Percentiles rank a stretch among this genome's conserved stretches.
Evolutionary conservation across 2,888 invertebrate genomes (phyloP).

Genomic region (Sipha maydis): DNA sequence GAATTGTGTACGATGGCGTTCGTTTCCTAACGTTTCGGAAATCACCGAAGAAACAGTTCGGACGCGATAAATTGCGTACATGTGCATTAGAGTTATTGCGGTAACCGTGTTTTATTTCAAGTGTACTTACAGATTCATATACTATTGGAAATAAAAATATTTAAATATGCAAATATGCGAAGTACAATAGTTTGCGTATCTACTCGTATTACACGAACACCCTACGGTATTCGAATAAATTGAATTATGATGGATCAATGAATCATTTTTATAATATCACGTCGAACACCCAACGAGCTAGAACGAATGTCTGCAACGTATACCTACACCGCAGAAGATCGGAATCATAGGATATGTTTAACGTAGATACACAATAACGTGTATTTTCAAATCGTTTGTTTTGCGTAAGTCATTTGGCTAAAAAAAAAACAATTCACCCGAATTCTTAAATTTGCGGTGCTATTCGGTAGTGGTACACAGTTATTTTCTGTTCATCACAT

Average conservation of each 20-base stretch:
- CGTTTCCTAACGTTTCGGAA: neutral
- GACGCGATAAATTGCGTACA: neutral
- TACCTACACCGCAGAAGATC: neutral
- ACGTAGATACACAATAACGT: neutral
- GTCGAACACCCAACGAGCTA: neutral
- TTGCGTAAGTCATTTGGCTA: neutral
- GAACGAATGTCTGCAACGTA: neutral
- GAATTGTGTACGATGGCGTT: neutral
- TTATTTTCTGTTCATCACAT: too few species aligned
- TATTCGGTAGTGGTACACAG: neutral
- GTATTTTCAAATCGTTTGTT: slow-evolving; percentile 2
- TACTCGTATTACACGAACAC: neutral
- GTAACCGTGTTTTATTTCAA: neutral
- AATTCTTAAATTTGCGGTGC: neutral
- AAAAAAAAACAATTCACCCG: neutral
- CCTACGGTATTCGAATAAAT: neutral
- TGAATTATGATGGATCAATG: neutral
- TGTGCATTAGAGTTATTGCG: neutral
- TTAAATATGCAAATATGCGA: too few species aligned
- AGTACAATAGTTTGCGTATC: too few species aligned
- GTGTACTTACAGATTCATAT: too few species aligned
- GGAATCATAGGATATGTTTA: neutral
- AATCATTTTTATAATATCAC: neutral
- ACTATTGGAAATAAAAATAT: too few species aligned
- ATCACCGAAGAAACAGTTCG: neutral